Percentiles rank a stretch among this genome's conserved stretches.
Evolutionary conservation across 2,888 invertebrate genomes (phyloP).

Genomic region (Nomada fabriciana): DNA sequence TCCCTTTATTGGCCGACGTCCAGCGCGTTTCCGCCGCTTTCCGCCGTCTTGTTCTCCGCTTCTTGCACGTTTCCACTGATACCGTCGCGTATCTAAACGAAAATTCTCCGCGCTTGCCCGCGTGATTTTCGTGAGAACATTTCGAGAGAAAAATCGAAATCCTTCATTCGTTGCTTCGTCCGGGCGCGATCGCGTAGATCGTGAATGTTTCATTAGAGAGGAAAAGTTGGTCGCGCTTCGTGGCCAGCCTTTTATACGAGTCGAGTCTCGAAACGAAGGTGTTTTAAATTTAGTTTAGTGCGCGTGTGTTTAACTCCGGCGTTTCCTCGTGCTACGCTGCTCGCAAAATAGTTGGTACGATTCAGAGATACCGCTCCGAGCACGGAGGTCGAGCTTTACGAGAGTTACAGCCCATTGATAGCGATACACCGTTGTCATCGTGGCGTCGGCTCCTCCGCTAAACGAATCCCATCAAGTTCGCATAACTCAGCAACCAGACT

Average conservation of each 20-base stretch:
- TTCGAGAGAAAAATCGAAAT: background rate
- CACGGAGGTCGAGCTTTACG: conserved; percentile 50
- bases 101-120: background rate
- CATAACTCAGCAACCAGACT: conserved; percentile 51
- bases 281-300: conserved; percentile 27
- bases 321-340: background rate
- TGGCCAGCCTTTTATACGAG: background rate
- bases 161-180: background rate
- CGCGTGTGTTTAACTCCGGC: too few relatives aligned
- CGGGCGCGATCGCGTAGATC: too few relatives aligned
- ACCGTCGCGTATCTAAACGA: background rate
- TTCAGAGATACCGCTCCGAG: conserved; percentile 23
- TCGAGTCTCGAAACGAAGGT: conserved; percentile 5
- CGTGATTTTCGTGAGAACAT: background rate
- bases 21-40: conserved; percentile 47
- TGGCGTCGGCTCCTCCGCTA: conserved; percentile 37
- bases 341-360: conserved; percentile 24
- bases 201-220: conserved; percentile 21
- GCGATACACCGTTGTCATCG: conserved; percentile 50
- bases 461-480: conserved; percentile 69
- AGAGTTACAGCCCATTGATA: conserved; percentile 70
- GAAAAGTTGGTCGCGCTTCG: conserved; percentile 8
- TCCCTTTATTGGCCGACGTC: conserved; percentile 56
- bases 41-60: conserved; percentile 21
- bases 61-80: background rate